These are phyloP conservation scores for Aleiodes testaceus DNA, from an alignment of 2,888 invertebrate genomes.

Conservation along the genomic window DNA sequence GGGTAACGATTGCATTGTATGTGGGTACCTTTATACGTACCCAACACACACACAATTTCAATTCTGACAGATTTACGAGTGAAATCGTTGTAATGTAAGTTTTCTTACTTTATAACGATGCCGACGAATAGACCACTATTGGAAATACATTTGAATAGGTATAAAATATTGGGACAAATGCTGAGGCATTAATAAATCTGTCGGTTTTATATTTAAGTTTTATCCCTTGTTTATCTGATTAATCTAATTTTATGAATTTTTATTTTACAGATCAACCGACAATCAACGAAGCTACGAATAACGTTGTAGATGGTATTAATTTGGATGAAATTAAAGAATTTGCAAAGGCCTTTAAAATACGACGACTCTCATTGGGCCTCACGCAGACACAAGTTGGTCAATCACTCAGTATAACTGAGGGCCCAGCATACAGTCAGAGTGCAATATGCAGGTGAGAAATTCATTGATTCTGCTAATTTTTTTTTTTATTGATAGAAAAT, in stretches of 20 bases:
- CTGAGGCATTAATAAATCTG: conserved; percentile 1
- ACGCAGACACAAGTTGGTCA: conserved; percentile 99
- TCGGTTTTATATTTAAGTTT: background rate
- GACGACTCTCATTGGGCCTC: conserved; percentile 92
- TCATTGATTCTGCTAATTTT: background rate
- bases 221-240: too few species aligned
- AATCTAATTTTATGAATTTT: background rate
- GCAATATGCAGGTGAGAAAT: conserved; percentile 96
- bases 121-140: conserved; percentile 24
- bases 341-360: conserved; percentile 96
- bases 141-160: conserved; percentile 11
- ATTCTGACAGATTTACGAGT: conserved; percentile 61
- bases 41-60: conserved; percentile 48
- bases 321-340: conserved; percentile 98
- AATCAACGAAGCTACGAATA: conserved; percentile 94
- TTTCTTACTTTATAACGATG: conserved; percentile 21
- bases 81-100: conserved; percentile 31
- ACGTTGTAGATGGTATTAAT: conserved; percentile 97
- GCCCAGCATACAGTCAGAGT: conserved; percentile 98
- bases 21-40: conserved; percentile 55
- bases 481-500: background rate
- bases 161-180: background rate
- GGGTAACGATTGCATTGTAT: conserved; percentile 55
- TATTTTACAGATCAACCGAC: conserved; percentile 86
- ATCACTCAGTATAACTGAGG: conserved; percentile 95